These are phyloP conservation scores for Perodicticus potto DNA, from an alignment of 2,797 vertebrate genomes.

Conservation along the genomic window DNA sequence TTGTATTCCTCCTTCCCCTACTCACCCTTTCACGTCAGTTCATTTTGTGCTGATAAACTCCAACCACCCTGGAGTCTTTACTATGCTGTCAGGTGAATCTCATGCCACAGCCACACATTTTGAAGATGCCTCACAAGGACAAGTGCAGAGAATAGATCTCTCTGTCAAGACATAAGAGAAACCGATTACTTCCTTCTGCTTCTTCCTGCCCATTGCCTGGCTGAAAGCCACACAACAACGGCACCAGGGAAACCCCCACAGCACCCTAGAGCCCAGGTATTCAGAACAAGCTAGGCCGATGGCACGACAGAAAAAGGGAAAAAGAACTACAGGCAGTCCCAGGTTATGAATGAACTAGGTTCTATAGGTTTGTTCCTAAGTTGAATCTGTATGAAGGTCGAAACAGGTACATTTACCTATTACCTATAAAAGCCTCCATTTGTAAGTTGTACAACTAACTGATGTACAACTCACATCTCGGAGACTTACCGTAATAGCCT, in stretches of 20 bases:
- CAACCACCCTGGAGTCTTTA: conserved; percentile 15
- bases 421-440: too few relatives aligned
- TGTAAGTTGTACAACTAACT: too few relatives aligned
- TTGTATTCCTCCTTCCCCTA: not conserved
- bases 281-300: not conserved
- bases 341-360: too few relatives aligned
- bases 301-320: not conserved
- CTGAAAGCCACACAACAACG: not conserved
- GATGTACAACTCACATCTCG: too few relatives aligned
- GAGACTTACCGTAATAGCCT: too few relatives aligned
- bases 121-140: not conserved
- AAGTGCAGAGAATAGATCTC: conserved; percentile 19
- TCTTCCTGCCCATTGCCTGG: not conserved
- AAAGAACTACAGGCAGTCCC: not conserved
- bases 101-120: conserved; percentile 30
- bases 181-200: conserved; percentile 1
- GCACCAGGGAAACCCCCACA: not conserved
- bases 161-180: conserved; percentile 58
- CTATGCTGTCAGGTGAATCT: not conserved
- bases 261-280: not conserved
- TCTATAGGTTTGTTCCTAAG: too few relatives aligned
- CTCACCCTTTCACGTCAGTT: conserved; percentile 51
- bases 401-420: too few relatives aligned
- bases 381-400: too few relatives aligned
- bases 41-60: conserved; percentile 53